phyloP scores from a whole-genome alignment of 1,140 invertebrate genomes.

The Hyposmocoma kahamanoa region DNA sequence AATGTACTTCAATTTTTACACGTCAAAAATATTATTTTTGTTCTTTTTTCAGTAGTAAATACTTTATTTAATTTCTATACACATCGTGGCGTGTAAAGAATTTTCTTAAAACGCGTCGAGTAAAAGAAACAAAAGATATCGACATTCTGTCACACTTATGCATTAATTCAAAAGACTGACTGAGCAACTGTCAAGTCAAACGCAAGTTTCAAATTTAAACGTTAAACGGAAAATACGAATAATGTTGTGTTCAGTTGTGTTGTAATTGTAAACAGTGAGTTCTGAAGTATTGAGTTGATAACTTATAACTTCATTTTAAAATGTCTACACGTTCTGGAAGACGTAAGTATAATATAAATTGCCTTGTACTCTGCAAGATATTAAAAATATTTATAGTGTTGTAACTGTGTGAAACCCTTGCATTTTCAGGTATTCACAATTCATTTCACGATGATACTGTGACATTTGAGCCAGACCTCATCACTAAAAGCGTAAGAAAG shows the following conservation, averaged over 20 bases:
- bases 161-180: not conserved
- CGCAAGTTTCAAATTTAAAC: slow-evolving; percentile 5
- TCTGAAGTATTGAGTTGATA: not conserved
- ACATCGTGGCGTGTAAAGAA: no score
- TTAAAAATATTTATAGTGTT: not conserved
- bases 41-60: no score
- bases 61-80: no score
- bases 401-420: not conserved
- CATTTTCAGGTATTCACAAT: slow-evolving; percentile 39
- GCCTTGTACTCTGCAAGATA: not conserved
- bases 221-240: slow-evolving; percentile 12
- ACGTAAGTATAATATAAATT: slow-evolving; percentile 33
- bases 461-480: slow-evolving; percentile 11
- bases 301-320: slow-evolving; percentile 13
- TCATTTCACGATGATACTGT: slow-evolving; percentile 21
- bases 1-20: no score
- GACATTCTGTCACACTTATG: no score
- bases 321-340: slow-evolving; percentile 61
- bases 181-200: not conserved
- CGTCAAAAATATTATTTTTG: no score
- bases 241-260: no score
- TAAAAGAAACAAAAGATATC: no score
- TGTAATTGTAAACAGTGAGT: slow-evolving; percentile 15
- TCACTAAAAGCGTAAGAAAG: slow-evolving; percentile 31
- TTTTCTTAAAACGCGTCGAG: no score